These are phyloP conservation scores for Onychorhynchus coronatus DNA, from an alignment of 2,113 vertebrate genomes.

Conservation along the genomic window DNA sequence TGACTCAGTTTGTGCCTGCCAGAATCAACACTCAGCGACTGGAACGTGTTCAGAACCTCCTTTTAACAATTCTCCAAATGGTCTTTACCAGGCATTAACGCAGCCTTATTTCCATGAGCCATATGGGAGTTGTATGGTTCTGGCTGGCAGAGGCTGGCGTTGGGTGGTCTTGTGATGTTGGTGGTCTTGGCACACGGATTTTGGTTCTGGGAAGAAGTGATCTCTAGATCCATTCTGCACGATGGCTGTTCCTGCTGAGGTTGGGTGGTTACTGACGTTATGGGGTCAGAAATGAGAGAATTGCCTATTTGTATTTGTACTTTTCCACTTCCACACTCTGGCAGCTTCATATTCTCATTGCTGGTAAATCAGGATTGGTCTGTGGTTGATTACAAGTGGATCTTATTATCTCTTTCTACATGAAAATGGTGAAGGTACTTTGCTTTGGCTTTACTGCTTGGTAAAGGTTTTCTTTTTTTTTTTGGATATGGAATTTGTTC, in stretches of 20 bases:
- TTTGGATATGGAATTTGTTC: neutral
- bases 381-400: neutral
- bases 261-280: neutral
- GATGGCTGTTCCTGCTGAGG: neutral
- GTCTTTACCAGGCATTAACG: neutral
- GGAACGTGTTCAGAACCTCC: constrained; percentile 40
- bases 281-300: neutral
- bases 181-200: neutral
- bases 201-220: neutral
- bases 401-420: neutral
- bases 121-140: neutral
- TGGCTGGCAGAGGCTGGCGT: neutral
- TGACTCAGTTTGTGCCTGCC: constrained; percentile 11
- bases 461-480: neutral
- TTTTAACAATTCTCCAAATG: constrained; percentile 30
- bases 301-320: neutral
- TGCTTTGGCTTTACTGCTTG: neutral
- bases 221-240: neutral
- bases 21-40: constrained; percentile 61
- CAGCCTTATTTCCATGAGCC: neutral
- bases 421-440: neutral
- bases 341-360: neutral
- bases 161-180: neutral
- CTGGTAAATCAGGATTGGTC: neutral
- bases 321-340: neutral